phyloP scores from a whole-genome alignment of 2,113 vertebrate species.

The Myiagra hebetior region DNA sequence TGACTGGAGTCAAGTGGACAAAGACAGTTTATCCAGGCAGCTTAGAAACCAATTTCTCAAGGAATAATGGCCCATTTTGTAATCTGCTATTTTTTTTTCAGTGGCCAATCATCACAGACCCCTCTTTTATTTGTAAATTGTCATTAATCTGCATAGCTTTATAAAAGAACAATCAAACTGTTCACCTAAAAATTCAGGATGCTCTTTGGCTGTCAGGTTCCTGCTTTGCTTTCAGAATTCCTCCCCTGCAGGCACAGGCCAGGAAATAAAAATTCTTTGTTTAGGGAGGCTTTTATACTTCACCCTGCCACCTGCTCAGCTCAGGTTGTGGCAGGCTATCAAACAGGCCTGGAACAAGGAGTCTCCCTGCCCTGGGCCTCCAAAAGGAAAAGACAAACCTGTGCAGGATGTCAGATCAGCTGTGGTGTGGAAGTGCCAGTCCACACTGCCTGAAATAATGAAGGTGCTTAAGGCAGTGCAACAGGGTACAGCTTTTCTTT shows the following conservation, averaged over 20 bases:
- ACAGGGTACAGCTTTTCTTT: background rate
- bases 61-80: background rate
- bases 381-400: background rate
- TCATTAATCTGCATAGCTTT: conserved; percentile 67
- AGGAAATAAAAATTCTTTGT: conserved; percentile 73
- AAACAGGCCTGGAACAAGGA: conserved; percentile 2
- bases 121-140: conserved; percentile 56
- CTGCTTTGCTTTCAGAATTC: conserved; percentile 68
- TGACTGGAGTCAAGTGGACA: background rate
- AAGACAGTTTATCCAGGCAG: background rate
- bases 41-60: background rate
- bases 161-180: conserved; percentile 47
- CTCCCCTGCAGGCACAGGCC: conserved; percentile 63
- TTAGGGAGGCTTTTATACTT: conserved; percentile 63
- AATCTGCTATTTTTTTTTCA: background rate
- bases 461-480: background rate
- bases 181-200: conserved; percentile 52
- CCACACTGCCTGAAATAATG: background rate
- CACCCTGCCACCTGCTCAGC: conserved; percentile 68
- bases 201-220: conserved; percentile 53
- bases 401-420: background rate
- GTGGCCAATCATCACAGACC: background rate
- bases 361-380: background rate
- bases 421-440: background rate
- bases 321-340: conserved; percentile 52